Base-by-base conservation (phyloP, 2,888 invertebrate genomes). In the Andrena hattorfiana region DNA sequence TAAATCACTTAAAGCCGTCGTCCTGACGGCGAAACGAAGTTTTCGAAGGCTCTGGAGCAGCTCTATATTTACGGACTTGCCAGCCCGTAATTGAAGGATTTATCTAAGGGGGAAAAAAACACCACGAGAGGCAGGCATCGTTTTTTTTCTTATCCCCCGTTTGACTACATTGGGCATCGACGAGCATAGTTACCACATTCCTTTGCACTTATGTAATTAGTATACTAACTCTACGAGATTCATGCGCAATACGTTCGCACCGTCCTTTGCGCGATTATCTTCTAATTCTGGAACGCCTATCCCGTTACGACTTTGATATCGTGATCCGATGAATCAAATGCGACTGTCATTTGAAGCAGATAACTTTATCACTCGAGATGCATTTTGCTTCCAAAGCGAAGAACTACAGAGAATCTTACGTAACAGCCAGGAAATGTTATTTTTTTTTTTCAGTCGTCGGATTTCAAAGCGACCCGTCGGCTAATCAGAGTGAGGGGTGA, bases 1-100 rank as follows among this genome's bases (percentile, higher is more conserved):
- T 88, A 88, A 88, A 88, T 88, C 88, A 88, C 88, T 88, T 89
- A 89, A 87, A 88, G 79, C 87, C 87, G 82, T 82, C 89, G 87
- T 77, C 83, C 81, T 81, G 87, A 83, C 82, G 81, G 83, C 74
- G 85, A 88, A 88, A 88, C 89, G 81, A 88, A 88, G 87, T 88
- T 88, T 88, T 80, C 87, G 83, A 86, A 85, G 87, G 81, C 77
- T 60, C 60, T 26, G 80, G 16, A 48, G 59, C 81, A 42, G 75
- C 16, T 42, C 72, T 74, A 81, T 82, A 71, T 87, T 88, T 88
- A 83, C 87, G 49, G 83, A 81, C 86, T 79, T 70, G 81, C 77
- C 81, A 32, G 67, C 42, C 74, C 70, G 81, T 88, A 88, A 88
- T 88, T 77, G 88, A 88, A 83, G 89, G 89, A 88, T 88, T 88